Evolutionary conservation across 2,888 invertebrate species (phyloP), one percentile per base, ranked within the genome.

Genomic region (Dasysyrphus tricinctus): DNA sequence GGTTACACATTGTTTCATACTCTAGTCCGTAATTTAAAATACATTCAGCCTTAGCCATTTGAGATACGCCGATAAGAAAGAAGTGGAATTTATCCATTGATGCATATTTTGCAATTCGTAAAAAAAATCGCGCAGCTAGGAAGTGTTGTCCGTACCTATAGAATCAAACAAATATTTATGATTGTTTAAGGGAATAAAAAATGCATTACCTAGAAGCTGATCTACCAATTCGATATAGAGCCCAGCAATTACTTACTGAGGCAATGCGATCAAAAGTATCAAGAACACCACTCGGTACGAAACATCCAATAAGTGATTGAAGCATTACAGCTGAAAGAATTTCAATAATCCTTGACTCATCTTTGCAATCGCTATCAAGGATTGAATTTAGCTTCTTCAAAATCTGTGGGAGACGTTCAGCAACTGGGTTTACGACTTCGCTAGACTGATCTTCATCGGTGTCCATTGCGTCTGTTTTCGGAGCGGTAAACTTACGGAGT

Each of bases 31-130:
- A 93, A 88, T 93, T 93, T 0, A 97, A 93, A 70, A 94, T 93
- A 14, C 95, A 94, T 91, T 97, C 97, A 0, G 96, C 97, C 65
- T 94, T 94, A 0, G 96, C 95, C 88, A 97, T 94, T 82, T 96
- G 94, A 84, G 96, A 94, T n/a, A 98, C 92, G 0, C 97, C 96
- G 0, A 95, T 94, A 72, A 98, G 92, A 96, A 98, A 98, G 90
- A 97, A 97, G 90, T 98, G 97, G 63, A 97, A 95, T 89, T 97
- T 96, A 90, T 98, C 98, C 42, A 97, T 96, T 16, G 97, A 96
- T 0, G 97, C 96, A 88, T 95, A 94, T 59, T 94, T 94, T 3
- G 95, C 94, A 37, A 97, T 92, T 57, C 93, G 93, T 34, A 94
- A 92, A 89, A 96, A 94, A 42, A 97, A 94, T 7, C 93, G 92